Base-by-base conservation (phyloP, 2,888 invertebrate genomes). In the Heteromyza rotundicornis region DNA sequence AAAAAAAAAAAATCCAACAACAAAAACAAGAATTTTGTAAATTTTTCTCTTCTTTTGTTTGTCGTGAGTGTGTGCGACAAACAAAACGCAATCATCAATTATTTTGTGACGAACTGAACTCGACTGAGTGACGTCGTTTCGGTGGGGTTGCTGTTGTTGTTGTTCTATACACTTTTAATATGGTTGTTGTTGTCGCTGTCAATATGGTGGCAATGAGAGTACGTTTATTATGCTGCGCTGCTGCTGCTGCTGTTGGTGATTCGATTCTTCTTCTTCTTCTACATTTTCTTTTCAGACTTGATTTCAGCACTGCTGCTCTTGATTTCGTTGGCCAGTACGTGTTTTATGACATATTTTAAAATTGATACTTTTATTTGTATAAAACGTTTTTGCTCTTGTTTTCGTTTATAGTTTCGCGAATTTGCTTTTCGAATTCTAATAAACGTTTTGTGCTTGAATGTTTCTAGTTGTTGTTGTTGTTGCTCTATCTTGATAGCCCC, bases 21-120 rank as follows among this genome's bases (percentile, higher is more conserved):
- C n/a, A n/a, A n/a, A n/a, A n/a, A n/a, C n/a, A n/a, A n/a, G n/a
- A n/a, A n/a, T 32, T 32, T 32, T 32, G 32, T 32, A 32, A 32
- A 32, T 32, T 40, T 7, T 40, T 40, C 40, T 40, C 40, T 40
- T 40, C 16, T n/a, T 40, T 40, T 32, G 32, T 32, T 40, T 40
- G 40, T 40, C 14, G 40, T 10, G 40, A 7, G 14, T 40, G 40
- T n/a, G 40, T 40, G 40, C 3, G 12, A 40, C 8, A 40, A 40
- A 40, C 16, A 40, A 40, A 40, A 40, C 40, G 32, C 54, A 35
- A 52, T 24, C 24, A 35, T 54, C 35, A 54, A 54, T 54, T 35
- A 35, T 35, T 54, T 35, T 36, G 16, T n/a, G 36, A 20, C 36
- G 54, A 27, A 54, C 35, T 14, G 17, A 54, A 17, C 32, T 35